Conservation (phyloP, 2,888 invertebrate species). For the Andrena chrysosceles region DNA sequence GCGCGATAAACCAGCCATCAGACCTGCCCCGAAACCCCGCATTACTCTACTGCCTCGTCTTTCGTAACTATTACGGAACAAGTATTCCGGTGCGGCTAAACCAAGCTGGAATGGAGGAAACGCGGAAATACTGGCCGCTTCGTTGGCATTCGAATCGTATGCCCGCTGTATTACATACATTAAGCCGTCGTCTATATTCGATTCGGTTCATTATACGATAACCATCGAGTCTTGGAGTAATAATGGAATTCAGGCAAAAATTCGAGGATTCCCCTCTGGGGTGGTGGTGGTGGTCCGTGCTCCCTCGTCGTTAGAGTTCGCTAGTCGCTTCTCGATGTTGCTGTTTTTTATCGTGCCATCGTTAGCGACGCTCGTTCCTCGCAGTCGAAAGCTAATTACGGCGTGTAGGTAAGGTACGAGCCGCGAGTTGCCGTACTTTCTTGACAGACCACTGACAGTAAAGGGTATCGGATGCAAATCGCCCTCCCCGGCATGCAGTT, state of each 20-base stretch:
- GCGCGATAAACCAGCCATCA: conserved; percentile 46
- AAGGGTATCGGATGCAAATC: conserved; percentile 46
- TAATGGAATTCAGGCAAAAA: neutral
- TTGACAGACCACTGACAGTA: conserved; percentile 10
- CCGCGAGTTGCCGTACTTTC: neutral
- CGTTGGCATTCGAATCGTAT: conserved; percentile 46
- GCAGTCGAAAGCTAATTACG: conserved; percentile 51
- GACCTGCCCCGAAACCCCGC: conserved; percentile 1
- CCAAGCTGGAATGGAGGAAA: conserved; percentile 47
- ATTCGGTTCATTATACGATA: conserved; percentile 59
- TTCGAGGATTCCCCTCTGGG: neutral
- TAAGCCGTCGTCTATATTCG: conserved; percentile 38
- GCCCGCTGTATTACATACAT: conserved; percentile 55
- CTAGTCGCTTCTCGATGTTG: neutral
- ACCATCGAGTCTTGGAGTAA: conserved; percentile 24
- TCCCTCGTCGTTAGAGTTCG: neutral
- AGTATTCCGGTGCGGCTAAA: conserved; percentile 32
- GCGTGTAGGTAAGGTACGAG: neutral
- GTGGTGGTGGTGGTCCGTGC: neutral
- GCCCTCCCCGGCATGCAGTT: conserved; percentile 36
- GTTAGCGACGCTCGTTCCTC: neutral
- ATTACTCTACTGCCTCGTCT: conserved; percentile 40
- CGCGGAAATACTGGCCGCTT: conserved; percentile 52
- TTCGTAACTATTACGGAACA: conserved; percentile 48
- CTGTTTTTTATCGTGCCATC: neutral